Base-by-base conservation (phyloP, 1,140 invertebrate species). In the Heterodera schachtii region DNA sequence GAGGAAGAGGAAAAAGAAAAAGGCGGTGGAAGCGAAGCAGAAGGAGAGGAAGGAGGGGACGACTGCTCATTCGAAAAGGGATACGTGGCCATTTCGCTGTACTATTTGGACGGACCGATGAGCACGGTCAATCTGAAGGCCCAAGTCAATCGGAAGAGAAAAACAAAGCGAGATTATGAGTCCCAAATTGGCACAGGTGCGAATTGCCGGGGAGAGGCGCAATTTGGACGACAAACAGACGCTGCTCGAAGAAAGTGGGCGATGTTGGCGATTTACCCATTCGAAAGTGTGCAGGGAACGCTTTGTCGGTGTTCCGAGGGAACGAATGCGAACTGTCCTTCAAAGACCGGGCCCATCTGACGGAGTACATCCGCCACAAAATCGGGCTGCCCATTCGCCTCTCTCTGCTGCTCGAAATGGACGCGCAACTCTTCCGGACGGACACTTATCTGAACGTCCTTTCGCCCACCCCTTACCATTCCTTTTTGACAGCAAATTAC, bases 401-500 rank as follows among this genome's bases (percentile, higher is more conserved):
- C 67, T 85, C 83, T 13, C 76, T 89, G 46, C 60, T 82, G 4
- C 79, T 89, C 6, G 85, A 88, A 67, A 86, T 89, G 81, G 85
- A 86, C 70, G 81, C 85, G 11, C 31, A 76, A 19, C 75, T 87
- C 8, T 89, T 89, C 75, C 80, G 83, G 19, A 84, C 87, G 3
- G 84, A 85, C 71, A 83, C 85, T 70, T 89, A 89, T 73, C 60
- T 89, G 69, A 89, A 89, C 75, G 82, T 82, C 13, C 82, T 90
- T 5, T 88, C 85, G 19, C 87, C 87, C n/a, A 89, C 87, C 31
- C 87, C 87, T 13, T 77, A 83, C 52, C 81, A 87, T 21, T 90
- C 88, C 9, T 89, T 89, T 67, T 76, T 89, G 2, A 89, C 87
- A 1, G 87, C 84, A 3, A 89, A 89, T 80, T 89, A 89, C 79